These are phyloP conservation scores for Numenius arquata DNA, from an alignment of 2,113 vertebrate species.

Conservation along the genomic window DNA sequence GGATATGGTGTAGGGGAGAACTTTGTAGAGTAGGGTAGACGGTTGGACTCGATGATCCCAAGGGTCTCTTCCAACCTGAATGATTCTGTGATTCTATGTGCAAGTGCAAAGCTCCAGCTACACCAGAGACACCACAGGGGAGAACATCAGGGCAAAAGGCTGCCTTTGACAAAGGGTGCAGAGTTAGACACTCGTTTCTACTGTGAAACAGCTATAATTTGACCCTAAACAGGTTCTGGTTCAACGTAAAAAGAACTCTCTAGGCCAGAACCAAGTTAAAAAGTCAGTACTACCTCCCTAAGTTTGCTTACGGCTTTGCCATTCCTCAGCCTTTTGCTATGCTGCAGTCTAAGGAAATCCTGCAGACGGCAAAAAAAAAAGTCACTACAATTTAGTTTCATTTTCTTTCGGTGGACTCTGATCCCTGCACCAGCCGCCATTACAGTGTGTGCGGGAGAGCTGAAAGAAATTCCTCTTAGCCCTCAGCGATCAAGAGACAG, in stretches of 20 bases:
- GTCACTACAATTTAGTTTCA: not conserved
- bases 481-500: no score
- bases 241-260: not conserved
- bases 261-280: not conserved
- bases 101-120: not conserved
- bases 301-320: not conserved
- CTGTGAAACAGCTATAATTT: not conserved
- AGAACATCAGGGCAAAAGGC: not conserved
- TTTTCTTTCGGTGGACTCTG: not conserved
- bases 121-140: fast-evolving
- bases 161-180: not conserved
- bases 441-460: not conserved
- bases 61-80: no score
- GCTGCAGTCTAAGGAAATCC: not conserved
- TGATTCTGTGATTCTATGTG: no score
- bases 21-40: no score
- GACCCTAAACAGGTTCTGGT: not conserved
- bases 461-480: not conserved
- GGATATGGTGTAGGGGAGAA: no score
- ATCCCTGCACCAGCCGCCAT: not conserved
- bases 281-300: not conserved
- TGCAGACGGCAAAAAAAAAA: not conserved
- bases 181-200: not conserved
- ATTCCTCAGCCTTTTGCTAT: not conserved
- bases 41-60: no score